Base-by-base conservation (phyloP, 1,140 invertebrate species). In the Zaprionus camerounensis region DNA sequence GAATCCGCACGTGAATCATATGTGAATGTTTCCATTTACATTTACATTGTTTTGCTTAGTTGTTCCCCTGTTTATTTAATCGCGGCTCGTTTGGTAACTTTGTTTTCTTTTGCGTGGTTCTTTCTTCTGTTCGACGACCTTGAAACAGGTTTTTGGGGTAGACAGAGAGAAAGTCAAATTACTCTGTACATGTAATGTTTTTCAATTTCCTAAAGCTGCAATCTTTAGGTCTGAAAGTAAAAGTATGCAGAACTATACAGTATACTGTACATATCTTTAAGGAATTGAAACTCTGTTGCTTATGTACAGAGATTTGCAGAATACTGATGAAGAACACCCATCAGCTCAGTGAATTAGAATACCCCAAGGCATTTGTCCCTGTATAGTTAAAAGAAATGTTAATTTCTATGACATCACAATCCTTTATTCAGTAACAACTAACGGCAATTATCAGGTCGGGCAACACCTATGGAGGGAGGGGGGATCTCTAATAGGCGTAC, bases 391-490 rank as follows among this genome's bases (percentile, higher is more conserved):
- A n/a, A 15, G 15, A 17, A 2, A 9, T 46, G n/a, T 3, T 22
- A 24, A 36, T 22, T 66, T 72, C 36, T 72, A 71, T 77, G 65
- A 79, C 67, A 85, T 90, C 85, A 90, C 82, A 85, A 81, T 76
- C 77, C 77, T 81, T 91, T 91, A 86, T 91, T 91, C 78, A 91
- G 81, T 91, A 91, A 91, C 86, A 91, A 91, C 86, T 90, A 91
- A 91, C 82, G 87, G 87, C 82, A 91, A 91, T 82, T 71, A 82
- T 91, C 82, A 66, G 85, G 76, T 91, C 74, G 80, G 73, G 66
- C 75, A 71, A 38, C 69, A 56, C 78, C 73, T 81, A 82, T 77
- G 71, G 15, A 2, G 46, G 17, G 3, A 20, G 44, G 41, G 15
- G n/a, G n/a, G n/a, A 36, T n/a, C 26, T 57, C 56, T 78, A 91